Base-by-base conservation (phyloP, 2,113 vertebrate species). In the Limnothrissa miodon region DNA sequence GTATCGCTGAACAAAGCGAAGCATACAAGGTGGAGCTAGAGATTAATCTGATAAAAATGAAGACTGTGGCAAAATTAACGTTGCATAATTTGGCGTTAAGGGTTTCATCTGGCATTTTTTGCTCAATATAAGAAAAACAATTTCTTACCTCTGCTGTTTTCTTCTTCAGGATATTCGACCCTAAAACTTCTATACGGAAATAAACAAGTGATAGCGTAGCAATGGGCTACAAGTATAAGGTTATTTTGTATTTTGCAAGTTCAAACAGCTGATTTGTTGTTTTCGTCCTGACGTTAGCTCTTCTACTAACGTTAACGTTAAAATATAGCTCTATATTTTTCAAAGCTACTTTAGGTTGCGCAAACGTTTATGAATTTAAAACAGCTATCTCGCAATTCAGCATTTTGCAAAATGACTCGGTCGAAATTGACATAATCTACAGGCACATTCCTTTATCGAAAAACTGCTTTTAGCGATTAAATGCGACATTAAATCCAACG, bases 381-480 rank as follows among this genome's bases (percentile, higher is more conserved):
- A 74, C 33, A 36, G 2, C 33, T 74, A 17, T 51, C 84, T 19
- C 10, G 79, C 82, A 83, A 83, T 88, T 87, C 84, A 90, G 46
- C 88, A 89, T 89, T 70, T 84, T 87, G 25, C 86, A 86, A 19
- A 90, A 83, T 79, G 48, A 90, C 91, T 93, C 93, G 93, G 92
- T 93, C 92, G 93, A 92, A 89, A 44, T 45, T 81, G 89, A 53
- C 36, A 88, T 91, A 87, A 89, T 85, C 89, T 93, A 89, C 87
- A 84, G 74, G 87, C 13, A 81, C 85, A 89, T 87, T 87, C 87
- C 86, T 88, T 88, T 93, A 93, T 93, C 84, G 66, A 91, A 90
- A 93, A 92, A 29, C 91, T 92, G 87, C 91, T 92, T 83, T 90
- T 91, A 39, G 91, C 88, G 80, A 93, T 90, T 89, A 93, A 90